Base-by-base conservation (phyloP, 2,797 vertebrate genomes). In the Melanotaenia nigrans region DNA sequence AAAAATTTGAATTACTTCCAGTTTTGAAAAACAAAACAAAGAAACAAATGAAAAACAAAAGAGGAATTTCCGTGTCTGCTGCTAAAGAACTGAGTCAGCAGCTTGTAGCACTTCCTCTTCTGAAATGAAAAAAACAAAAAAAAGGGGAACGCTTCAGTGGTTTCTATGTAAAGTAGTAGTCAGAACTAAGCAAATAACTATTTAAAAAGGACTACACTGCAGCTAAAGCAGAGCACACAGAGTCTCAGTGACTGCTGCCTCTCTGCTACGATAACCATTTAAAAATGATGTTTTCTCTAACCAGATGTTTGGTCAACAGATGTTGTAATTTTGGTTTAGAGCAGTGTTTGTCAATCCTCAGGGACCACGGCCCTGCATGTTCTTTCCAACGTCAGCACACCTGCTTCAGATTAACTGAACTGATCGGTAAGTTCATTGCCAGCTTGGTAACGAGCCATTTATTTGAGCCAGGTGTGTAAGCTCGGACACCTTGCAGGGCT, bases 81-180 rank as follows among this genome's bases (percentile, higher is more conserved):
- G 5, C 25, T 12, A 30, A 0, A 13, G 3, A 35, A 35, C 68
- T 47, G 76, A 77, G 25, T 54, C 76, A 70, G 73, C 78, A 83
- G 68, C 57, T 12, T 18, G 51, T 3, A 14, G 10, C 4, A 25
- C 79, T 87, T 89, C 82, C 82, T 75, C 61, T 68, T 54, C 42
- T 45, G 35, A 28, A 25, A 56, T 51, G n/a, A 11, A 2, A 4
- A 42, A 47, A 10, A 35, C 60, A 75, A 35, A 56, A 28, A 8
- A 33, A 6, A 7, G 6, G 1, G 32, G 32, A 33, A 18, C 4
- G 38, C 25, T 20, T 13, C 49, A n/a, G 71, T 13, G 24, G 1
- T 58, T 32, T 62, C 35, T n/a, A 9, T 45, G 10, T 35, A 6
- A 40, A 76, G 47, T 20, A 72, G 54, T 10, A 47, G 36, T 53